phyloP scores from a whole-genome alignment of 2,888 invertebrate genomes.

The Acanthoscelides obtectus region DNA sequence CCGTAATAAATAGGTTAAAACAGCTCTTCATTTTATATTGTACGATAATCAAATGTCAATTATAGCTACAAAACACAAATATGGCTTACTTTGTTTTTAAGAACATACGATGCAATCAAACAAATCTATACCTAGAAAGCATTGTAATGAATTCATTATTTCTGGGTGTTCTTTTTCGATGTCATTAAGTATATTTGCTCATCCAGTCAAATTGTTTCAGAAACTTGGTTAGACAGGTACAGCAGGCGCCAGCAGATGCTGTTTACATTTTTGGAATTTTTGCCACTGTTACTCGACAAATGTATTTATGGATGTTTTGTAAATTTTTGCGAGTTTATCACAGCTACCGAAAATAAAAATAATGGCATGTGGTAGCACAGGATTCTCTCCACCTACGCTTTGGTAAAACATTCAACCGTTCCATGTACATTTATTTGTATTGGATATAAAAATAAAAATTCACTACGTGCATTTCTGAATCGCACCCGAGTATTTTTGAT shows the following conservation, averaged over 20 bases:
- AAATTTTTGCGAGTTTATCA: not conserved
- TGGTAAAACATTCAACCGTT: not conserved
- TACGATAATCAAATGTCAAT: too few species aligned
- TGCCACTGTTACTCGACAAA: not conserved
- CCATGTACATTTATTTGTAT: not conserved
- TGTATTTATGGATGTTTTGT: not conserved
- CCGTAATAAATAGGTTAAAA: too few species aligned
- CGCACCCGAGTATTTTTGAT: not conserved
- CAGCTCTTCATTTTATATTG: too few species aligned
- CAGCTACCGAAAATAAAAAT: not conserved
- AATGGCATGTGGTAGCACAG: not conserved
- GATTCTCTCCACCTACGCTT: not conserved
- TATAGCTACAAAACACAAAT: too few species aligned
- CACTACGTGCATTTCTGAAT: not conserved
- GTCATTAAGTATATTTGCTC: too few species aligned
- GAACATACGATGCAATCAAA: too few species aligned
- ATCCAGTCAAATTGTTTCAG: too few species aligned
- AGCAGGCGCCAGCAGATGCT: not conserved
- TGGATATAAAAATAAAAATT: not conserved
- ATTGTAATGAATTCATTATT: too few species aligned
- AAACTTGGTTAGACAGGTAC: too few species aligned
- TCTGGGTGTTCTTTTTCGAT: too few species aligned
- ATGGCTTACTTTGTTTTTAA: too few species aligned
- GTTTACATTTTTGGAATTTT: not conserved
- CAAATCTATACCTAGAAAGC: too few species aligned